Evolutionary conservation across 1,140 invertebrate genomes (phyloP).

Genomic region (Mycetomoellerius zeteki): DNA sequence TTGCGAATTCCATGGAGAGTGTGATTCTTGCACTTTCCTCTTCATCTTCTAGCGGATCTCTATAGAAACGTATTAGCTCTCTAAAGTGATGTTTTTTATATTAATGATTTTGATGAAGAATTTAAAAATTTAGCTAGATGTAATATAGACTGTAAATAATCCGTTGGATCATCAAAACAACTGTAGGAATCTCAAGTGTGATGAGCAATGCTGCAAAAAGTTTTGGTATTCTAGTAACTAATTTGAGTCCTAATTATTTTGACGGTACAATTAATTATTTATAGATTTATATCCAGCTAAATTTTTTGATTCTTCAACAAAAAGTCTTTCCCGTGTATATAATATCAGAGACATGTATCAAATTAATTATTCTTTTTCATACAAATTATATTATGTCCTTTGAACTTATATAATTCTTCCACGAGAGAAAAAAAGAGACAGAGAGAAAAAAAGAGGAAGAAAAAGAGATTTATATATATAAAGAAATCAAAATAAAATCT

Average conservation of each 20-base stretch:
- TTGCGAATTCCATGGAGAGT: constrained; percentile 40
- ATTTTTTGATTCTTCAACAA: no score
- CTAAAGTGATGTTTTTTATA: not conserved
- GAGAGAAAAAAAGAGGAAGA: not conserved
- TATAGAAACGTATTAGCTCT: not conserved
- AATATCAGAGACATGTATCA: not conserved
- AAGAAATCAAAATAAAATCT: not conserved
- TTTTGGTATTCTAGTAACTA: no score
- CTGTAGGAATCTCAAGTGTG: no score
- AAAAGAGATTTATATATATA: not conserved
- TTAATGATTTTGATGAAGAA: not conserved
- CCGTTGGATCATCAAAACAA: no score
- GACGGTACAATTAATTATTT: no score
- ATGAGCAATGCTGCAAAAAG: no score
- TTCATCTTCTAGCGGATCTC: not conserved
- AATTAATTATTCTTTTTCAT: constrained; percentile 7
- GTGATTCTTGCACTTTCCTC: constrained; percentile 16
- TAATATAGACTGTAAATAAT: no score
- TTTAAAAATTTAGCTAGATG: no score
- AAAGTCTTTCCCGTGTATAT: no score
- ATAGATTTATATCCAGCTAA: no score
- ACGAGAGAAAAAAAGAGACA: no score
- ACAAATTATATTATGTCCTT: not conserved
- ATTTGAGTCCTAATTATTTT: no score
- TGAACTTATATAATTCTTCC: not conserved